Evolutionary conservation across 2,888 invertebrate genomes (phyloP).

Genomic region (Mayetiola destructor): DNA sequence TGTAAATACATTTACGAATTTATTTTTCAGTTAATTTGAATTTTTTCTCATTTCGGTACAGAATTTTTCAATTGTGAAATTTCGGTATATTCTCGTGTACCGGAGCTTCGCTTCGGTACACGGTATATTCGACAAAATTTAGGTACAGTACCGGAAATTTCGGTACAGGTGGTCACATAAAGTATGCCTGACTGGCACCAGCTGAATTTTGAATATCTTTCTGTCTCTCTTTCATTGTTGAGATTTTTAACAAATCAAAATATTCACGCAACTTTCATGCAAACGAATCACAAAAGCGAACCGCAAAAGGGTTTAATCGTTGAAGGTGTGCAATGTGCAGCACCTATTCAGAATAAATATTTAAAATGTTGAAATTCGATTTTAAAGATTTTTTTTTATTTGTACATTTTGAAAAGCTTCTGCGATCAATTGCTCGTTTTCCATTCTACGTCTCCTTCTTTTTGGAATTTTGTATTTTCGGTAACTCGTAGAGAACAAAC

Average conservation of each 20-base stretch:
- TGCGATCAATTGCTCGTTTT: not conserved
- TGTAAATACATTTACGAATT: not conserved
- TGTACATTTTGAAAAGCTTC: not conserved
- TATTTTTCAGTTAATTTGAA: not conserved
- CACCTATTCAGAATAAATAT: no score
- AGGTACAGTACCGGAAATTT: not conserved
- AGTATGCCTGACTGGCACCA: no score
- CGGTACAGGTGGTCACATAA: not conserved
- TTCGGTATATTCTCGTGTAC: not conserved
- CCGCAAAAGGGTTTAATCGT: no score
- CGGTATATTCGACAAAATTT: not conserved
- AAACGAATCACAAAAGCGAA: no score
- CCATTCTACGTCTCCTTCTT: not conserved
- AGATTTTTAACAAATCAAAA: no score
- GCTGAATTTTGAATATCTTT: no score
- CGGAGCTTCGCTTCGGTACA: slow-evolving; percentile 1
- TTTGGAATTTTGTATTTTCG: not conserved
- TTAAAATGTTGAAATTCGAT: no score
- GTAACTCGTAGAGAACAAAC: not conserved
- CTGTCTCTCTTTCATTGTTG: no score
- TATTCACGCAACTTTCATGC: no score
- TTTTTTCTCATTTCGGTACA: not conserved
- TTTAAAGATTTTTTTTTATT: not conserved
- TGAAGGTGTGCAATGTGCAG: no score
- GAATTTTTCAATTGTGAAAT: not conserved